Evolutionary conservation across 2,888 invertebrate genomes (phyloP).

Genomic region (Tineola bisselliella): DNA sequence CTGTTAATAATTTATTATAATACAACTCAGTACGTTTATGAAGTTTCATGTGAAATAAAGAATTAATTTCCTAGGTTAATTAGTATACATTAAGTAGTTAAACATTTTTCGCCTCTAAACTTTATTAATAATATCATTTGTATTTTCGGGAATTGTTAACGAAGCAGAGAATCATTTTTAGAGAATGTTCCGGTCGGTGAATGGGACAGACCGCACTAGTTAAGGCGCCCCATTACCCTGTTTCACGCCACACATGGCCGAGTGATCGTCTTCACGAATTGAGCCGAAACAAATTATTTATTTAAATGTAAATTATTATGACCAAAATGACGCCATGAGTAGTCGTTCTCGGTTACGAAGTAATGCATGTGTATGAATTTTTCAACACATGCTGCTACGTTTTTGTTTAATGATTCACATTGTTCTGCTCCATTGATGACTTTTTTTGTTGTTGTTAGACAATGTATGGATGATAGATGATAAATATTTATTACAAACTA

Average conservation of each 20-base stretch:
- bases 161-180: constrained; percentile 1
- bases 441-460: neutral
- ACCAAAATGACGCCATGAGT: constrained; percentile 26
- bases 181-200: constrained; percentile 24
- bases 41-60: neutral
- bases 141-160: neutral
- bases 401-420: neutral
- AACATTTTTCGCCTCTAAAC: neutral
- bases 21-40: neutral
- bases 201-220: constrained; percentile 61
- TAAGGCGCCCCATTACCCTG: constrained; percentile 49
- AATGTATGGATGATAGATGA: neutral
- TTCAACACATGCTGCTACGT: neutral
- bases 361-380: neutral
- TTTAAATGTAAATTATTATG: constrained; percentile 56
- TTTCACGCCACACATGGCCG: constrained; percentile 48
- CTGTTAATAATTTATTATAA: neutral
- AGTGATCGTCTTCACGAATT: constrained; percentile 38
- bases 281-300: constrained; percentile 63
- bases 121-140: neutral
- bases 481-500: neutral
- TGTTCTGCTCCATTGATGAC: neutral
- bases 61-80: neutral
- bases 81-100: neutral
- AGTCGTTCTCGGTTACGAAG: neutral